A percentile compares a stretch with the other conserved stretches of the same genome.
These are phyloP conservation scores for Perca flavescens DNA, from an alignment of 2,113 vertebrate species.

Conservation along the genomic window DNA sequence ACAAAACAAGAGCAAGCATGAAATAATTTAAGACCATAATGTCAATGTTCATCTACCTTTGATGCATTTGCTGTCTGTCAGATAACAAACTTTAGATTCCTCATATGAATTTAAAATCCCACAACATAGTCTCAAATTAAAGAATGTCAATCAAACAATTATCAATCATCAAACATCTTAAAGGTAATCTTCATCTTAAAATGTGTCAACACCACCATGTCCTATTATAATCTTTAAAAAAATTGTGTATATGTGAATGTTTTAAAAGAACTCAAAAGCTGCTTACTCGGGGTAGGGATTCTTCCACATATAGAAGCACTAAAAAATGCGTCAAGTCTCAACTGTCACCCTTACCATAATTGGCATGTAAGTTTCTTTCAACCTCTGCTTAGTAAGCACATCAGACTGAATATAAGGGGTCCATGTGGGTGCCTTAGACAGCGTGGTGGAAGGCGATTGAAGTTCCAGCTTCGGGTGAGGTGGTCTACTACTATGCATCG, in stretches of 20 bases:
- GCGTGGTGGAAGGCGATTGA: conserved; percentile 49
- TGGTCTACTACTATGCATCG: background rate
- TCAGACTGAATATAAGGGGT: conserved; percentile 54
- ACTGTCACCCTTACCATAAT: conserved; percentile 43
- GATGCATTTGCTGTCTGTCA: background rate
- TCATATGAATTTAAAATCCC: background rate
- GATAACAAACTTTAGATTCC: background rate
- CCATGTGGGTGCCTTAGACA: background rate
- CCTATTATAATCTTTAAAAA: too few species aligned
- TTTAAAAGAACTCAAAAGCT: background rate
- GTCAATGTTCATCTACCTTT: background rate
- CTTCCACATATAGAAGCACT: conserved; percentile 9
- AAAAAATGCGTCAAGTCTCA: conserved; percentile 27
- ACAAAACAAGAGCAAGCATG: background rate
- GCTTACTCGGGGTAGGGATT: background rate
- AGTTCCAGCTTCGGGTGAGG: conserved; percentile 62
- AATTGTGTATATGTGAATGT: background rate
- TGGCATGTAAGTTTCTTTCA: conserved; percentile 21
- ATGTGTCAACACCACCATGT: background rate
- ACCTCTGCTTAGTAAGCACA: conserved; percentile 59
- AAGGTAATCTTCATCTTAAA: background rate
- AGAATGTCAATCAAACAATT: background rate
- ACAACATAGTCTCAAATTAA: background rate
- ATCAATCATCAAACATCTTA: background rate
- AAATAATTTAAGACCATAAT: background rate